phyloP scores from a whole-genome alignment of 1,140 invertebrate species.

The Tribolium madens region DNA sequence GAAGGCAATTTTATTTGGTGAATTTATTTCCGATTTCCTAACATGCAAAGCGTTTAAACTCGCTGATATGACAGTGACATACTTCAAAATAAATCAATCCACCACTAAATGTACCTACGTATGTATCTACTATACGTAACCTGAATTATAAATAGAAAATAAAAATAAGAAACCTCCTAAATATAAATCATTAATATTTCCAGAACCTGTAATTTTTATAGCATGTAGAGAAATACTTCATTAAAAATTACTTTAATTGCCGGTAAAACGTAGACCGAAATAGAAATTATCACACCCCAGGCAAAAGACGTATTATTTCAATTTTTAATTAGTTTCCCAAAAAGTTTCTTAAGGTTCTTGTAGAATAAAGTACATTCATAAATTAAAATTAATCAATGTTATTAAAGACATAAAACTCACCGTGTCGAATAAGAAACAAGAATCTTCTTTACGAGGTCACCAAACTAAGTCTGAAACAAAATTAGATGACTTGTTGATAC shows the following conservation, averaged over 20 bases:
- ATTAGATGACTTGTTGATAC: no score
- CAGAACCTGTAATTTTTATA: background rate
- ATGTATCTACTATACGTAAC: background rate
- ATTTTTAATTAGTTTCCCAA: slow-evolving; percentile 1
- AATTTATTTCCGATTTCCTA: slow-evolving; percentile 1
- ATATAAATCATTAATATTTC: slow-evolving; percentile 3
- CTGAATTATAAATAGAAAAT: slow-evolving; percentile 4
- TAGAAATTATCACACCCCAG: background rate
- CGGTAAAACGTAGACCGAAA: background rate
- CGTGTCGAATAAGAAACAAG: background rate
- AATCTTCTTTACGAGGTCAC: background rate
- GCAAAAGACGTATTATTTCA: background rate
- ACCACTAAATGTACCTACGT: background rate
- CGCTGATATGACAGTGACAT: background rate
- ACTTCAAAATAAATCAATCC: slow-evolving; percentile 12
- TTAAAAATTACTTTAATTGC: slow-evolving; percentile 10
- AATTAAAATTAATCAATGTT: no score
- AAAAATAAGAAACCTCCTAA: background rate
- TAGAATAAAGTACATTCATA: no score
- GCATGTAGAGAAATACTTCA: slow-evolving; percentile 6
- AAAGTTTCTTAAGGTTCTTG: background rate
- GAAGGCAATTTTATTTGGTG: slow-evolving; percentile 1
- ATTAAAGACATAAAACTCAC: no score
- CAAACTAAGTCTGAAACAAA: background rate
- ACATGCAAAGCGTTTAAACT: background rate